Conservation (phyloP, 2,797 vertebrate genomes). For the Pelobates cultripes region DNA sequence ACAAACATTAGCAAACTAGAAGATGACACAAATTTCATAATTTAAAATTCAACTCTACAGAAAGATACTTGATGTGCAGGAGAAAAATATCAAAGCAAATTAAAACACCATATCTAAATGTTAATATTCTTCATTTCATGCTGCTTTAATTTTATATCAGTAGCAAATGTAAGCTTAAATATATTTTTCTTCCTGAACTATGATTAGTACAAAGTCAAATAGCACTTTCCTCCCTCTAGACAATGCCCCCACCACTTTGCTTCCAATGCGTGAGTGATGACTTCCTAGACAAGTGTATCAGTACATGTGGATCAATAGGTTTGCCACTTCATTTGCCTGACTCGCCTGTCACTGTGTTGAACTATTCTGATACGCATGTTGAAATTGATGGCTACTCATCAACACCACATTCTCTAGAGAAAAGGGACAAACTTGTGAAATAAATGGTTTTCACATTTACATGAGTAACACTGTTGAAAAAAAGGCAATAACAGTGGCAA, state of each 20-base stretch:
- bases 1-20: no score
- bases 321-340: slow-evolving; percentile 45
- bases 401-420: slow-evolving; percentile 33
- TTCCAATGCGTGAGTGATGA: slow-evolving; percentile 9
- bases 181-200: neutral
- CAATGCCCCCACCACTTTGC: neutral
- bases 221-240: neutral
- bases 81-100: no score
- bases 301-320: slow-evolving; percentile 47
- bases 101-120: neutral
- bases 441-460: neutral
- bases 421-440: slow-evolving; percentile 21
- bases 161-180: neutral
- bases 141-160: neutral
- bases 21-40: no score
- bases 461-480: no score
- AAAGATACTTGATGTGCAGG: no score
- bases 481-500: no score
- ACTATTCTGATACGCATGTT: slow-evolving; percentile 21
- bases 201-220: neutral
- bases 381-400: slow-evolving; percentile 35
- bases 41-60: no score
- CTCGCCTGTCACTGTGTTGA: slow-evolving; percentile 30
- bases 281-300: slow-evolving; percentile 38
- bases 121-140: neutral